phyloP scores from a whole-genome alignment of 2,888 invertebrate species.

The Drosophila phalerata region DNA sequence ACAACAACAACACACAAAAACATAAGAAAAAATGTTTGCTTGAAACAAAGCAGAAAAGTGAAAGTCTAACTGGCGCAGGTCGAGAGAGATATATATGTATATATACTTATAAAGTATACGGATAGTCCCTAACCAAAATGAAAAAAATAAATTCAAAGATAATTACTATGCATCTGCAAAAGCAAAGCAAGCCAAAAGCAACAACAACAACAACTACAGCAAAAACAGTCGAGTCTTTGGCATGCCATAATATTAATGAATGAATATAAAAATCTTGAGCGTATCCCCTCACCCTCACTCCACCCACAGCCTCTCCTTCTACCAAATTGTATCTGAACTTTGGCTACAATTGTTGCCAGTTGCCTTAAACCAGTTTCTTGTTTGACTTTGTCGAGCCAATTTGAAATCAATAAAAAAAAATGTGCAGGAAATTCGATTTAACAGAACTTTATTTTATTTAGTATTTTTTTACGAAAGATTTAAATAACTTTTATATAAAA shows the following conservation, averaged over 20 bases:
- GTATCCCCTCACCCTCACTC: conserved; percentile 1
- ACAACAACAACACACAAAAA: conserved; percentile 30
- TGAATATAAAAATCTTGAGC: conserved; percentile 54
- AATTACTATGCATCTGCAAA: conserved; percentile 64
- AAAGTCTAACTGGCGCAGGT: conserved; percentile 62
- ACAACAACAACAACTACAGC: conserved; percentile 1
- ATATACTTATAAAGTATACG: conserved; percentile 17
- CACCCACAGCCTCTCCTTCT: background rate
- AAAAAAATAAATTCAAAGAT: conserved; percentile 39
- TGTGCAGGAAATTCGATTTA: conserved; percentile 63
- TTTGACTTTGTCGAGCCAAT: conserved; percentile 57
- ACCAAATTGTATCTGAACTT: conserved; percentile 41
- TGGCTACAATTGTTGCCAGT: conserved; percentile 66
- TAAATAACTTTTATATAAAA: conserved; percentile 58
- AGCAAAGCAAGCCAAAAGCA: conserved; percentile 22
- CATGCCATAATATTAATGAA: conserved; percentile 66
- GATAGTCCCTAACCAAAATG: conserved; percentile 30
- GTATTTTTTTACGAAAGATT: conserved; percentile 42
- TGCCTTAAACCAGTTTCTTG: conserved; percentile 63
- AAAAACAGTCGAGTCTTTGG: conserved; percentile 27
- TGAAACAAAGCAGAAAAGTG: conserved; percentile 77
- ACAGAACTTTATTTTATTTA: conserved; percentile 29
- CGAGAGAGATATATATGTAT: background rate
- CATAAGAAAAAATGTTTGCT: conserved; percentile 50
- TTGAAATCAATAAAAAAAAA: conserved; percentile 71